A percentile compares a stretch with the other conserved stretches of the same genome.
phyloP scores from a whole-genome alignment of 2,113 vertebrate species.

The Daubentonia madagascariensis region DNA sequence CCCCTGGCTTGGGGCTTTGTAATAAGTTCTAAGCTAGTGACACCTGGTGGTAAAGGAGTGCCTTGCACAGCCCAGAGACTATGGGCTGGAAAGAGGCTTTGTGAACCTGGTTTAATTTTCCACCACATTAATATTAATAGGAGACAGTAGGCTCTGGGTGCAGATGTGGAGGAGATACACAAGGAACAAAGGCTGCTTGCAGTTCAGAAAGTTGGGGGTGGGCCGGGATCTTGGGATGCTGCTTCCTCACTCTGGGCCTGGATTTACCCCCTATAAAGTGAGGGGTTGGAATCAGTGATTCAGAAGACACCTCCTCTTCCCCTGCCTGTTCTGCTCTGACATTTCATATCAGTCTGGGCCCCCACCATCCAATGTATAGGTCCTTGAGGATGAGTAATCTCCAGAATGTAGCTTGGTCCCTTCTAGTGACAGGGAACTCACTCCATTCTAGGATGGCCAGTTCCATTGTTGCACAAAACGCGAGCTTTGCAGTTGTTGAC shows the following conservation, averaged over 20 bases:
- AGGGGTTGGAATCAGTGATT: not conserved
- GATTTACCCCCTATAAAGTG: not conserved
- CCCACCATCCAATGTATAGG: not conserved
- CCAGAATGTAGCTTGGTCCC: not conserved
- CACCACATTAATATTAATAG: not conserved
- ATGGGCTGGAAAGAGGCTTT: not conserved
- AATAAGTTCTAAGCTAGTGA: not conserved
- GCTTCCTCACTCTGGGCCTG: not conserved
- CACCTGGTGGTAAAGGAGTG: not conserved
- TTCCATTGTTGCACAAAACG: not conserved
- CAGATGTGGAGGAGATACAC: not conserved
- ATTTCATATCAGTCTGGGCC: not conserved
- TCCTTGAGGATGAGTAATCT: not conserved
- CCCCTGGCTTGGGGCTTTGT: not conserved
- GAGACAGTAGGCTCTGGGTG: not conserved
- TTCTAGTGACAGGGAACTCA: not conserved
- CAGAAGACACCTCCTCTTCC: not conserved
- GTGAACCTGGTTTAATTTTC: constrained; percentile 24
- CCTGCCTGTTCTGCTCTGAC: not conserved
- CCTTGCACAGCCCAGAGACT: not conserved
- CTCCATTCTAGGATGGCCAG: not conserved
- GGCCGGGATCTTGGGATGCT: not conserved
- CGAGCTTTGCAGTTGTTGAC: not conserved
- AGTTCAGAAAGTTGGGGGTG: not conserved
- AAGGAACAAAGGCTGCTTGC: not conserved